phyloP scores from a whole-genome alignment of 2,797 vertebrate genomes.

The Geotrypetes seraphini region DNA sequence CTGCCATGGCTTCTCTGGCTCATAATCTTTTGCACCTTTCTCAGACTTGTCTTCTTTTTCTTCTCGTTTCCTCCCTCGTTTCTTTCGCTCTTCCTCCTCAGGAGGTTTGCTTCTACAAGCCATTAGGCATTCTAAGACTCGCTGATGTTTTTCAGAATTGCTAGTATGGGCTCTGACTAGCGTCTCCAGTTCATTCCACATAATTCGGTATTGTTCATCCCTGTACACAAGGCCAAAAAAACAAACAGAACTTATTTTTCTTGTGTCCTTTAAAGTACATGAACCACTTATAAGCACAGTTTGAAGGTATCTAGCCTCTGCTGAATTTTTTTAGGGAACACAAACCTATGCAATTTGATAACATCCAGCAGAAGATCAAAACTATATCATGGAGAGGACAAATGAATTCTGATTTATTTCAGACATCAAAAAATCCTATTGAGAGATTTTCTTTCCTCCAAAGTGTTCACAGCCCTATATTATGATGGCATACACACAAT shows the following conservation, averaged over 20 bases:
- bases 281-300: no score
- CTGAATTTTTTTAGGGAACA: no score
- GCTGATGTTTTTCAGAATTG: constrained; percentile 83
- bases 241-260: neutral
- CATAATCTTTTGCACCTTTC: constrained; percentile 77
- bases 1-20: constrained; percentile 82
- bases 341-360: no score
- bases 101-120: constrained; percentile 95
- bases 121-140: constrained; percentile 84
- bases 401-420: no score
- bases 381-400: no score
- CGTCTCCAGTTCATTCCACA: constrained; percentile 98
- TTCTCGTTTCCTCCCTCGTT: constrained; percentile 91
- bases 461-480: no score
- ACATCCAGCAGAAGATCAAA: no score
- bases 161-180: constrained; percentile 82
- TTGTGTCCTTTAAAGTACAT: rapidly evolving
- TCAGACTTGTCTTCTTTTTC: constrained; percentile 87
- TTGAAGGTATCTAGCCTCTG: no score
- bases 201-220: constrained; percentile 94
- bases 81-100: constrained; percentile 92
- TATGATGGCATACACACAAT: no score
- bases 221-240: constrained; percentile 34
- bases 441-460: no score
- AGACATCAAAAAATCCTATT: no score